Conservation (phyloP, 2,888 invertebrate species). For the Amiota mariae region DNA sequence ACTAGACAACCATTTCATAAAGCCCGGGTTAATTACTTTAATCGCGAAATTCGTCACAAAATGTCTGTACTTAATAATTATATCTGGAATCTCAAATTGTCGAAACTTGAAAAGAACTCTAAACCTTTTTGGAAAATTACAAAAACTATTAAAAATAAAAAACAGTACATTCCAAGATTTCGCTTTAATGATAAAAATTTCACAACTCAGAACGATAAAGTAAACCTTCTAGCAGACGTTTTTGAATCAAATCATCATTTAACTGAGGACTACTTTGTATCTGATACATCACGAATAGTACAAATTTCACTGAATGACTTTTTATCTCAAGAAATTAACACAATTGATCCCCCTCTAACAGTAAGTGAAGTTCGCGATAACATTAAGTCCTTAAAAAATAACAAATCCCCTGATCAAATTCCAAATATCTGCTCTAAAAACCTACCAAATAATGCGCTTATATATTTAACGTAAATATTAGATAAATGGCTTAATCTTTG, state of each 20-base stretch:
- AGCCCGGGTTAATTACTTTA: not conserved
- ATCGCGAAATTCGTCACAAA: not conserved
- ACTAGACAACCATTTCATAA: not conserved
- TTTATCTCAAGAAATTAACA: not conserved
- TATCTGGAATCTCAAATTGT: not conserved
- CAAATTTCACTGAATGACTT: not conserved
- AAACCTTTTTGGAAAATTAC: not conserved
- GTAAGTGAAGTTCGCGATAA: not conserved
- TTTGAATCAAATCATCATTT: not conserved
- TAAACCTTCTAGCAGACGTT: not conserved
- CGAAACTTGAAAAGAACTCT: not conserved
- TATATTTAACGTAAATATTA: not conserved
- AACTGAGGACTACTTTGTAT: not conserved
- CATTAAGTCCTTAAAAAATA: not conserved
- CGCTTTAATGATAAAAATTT: not conserved
- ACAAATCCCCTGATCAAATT: not conserved
- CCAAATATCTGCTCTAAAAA: not conserved
- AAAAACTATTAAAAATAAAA: constrained; percentile 4
- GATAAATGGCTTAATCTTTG: not conserved
- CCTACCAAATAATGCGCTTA: not conserved
- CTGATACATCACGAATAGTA: not conserved
- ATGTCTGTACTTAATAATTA: not conserved
- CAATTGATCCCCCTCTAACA: not conserved
- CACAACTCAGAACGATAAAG: not conserved
- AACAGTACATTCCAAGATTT: not conserved